Percentiles rank a stretch among this genome's conserved stretches.
These are phyloP conservation scores for Bufo bufo DNA, from an alignment of 2,113 vertebrate genomes.

Conservation along the genomic window DNA sequence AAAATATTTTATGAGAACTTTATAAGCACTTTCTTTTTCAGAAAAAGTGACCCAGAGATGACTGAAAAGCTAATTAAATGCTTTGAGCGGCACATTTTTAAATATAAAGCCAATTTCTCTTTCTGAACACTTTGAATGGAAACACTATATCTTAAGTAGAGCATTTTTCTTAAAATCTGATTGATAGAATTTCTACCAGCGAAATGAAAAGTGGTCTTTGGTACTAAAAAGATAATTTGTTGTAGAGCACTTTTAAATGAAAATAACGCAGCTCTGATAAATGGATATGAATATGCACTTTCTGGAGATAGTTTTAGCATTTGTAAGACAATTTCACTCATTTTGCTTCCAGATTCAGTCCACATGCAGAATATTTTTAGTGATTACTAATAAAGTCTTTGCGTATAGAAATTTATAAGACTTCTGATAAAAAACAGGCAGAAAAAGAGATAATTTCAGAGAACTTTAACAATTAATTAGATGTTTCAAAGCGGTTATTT, in stretches of 20 bases:
- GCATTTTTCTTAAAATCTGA: neutral
- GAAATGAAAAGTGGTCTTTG: neutral
- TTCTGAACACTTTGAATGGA: neutral
- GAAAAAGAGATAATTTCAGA: neutral
- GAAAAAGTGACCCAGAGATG: neutral
- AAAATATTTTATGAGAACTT: neutral
- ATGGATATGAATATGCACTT: neutral
- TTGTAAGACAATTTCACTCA: neutral
- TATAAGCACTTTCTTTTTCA: neutral
- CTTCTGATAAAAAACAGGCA: neutral
- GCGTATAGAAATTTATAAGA: neutral
- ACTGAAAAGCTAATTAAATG: neutral
- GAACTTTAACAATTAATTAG: neutral
- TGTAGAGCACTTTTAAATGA: neutral
- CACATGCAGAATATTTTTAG: neutral
- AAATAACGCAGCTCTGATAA: neutral
- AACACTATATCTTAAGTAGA: neutral
- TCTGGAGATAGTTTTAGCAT: neutral
- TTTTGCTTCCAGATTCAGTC: neutral
- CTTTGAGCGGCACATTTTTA: neutral
- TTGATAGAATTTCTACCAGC: conserved; percentile 5
- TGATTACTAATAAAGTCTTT: conserved; percentile 2
- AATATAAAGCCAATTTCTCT: neutral
- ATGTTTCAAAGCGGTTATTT: neutral
- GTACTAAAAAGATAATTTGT: neutral